Percentiles rank a stretch among this genome's conserved stretches.
Conservation (phyloP, 2,888 invertebrate species). For the Drosophila percnosoma region DNA sequence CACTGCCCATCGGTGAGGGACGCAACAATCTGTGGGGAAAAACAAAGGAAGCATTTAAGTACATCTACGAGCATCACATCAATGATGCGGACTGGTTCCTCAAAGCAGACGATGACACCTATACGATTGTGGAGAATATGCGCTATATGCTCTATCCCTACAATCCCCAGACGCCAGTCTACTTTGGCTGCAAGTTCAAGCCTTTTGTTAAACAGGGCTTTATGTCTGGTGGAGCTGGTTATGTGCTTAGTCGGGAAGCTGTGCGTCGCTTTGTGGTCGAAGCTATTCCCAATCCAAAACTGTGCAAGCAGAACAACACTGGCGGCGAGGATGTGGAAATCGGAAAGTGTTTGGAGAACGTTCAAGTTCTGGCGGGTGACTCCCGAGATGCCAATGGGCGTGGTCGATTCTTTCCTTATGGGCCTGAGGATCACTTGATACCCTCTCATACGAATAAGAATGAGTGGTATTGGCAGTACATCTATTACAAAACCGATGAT, state of each 20-base stretch:
- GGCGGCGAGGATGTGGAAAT: constrained; percentile 27
- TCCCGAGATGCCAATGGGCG: constrained; percentile 92
- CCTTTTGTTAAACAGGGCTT: constrained; percentile 20
- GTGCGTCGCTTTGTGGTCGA: constrained; percentile 21
- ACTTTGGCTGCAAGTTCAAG: constrained; percentile 25
- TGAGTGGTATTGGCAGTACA: constrained; percentile 98
- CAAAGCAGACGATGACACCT: constrained; percentile 29
- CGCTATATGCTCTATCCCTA: constrained; percentile 29
- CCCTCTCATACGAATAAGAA: constrained; percentile 86
- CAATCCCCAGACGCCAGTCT: constrained; percentile 6
- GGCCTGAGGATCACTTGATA: constrained; percentile 95
- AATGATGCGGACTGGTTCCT: constrained; percentile 33
- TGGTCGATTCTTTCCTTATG: constrained; percentile 97
- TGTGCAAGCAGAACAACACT: neutral
- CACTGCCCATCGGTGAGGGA: neutral
- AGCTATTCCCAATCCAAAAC: constrained; percentile 6
- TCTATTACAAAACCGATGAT: constrained; percentile 94
- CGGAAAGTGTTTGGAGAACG: constrained; percentile 91
- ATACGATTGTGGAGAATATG: constrained; percentile 16
- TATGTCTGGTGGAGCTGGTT: constrained; percentile 34
- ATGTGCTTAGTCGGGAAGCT: constrained; percentile 16
- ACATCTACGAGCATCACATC: constrained; percentile 22
- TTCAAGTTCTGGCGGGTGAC: constrained; percentile 95
- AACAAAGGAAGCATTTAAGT: constrained; percentile 18
- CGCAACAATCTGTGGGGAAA: constrained; percentile 16